Evolutionary conservation across 2,797 vertebrate species (phyloP).

Genomic region (Dromococcyx pavoninus): DNA sequence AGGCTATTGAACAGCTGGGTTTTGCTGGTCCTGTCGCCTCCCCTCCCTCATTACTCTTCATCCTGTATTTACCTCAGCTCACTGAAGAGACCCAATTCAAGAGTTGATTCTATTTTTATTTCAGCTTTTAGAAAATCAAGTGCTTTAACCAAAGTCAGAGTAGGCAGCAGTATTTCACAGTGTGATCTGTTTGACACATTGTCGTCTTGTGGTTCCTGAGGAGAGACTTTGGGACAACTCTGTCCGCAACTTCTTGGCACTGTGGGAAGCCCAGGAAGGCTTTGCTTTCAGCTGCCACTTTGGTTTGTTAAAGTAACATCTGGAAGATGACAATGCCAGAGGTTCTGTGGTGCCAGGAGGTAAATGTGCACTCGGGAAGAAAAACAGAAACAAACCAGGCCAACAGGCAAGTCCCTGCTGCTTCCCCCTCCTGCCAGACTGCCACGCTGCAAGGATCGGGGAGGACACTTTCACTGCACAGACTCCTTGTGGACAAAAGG

Average conservation of each 20-base stretch:
- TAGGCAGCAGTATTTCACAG: not conserved
- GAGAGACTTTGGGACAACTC: not conserved
- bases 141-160: not conserved
- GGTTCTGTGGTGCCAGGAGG: not conserved
- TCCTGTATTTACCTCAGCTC: not conserved
- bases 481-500: not conserved
- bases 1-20: not conserved
- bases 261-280: not conserved
- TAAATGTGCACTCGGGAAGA: not conserved
- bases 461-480: not conserved
- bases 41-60: not conserved
- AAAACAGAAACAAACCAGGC: not conserved
- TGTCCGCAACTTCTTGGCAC: fast-evolving
- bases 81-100: not conserved
- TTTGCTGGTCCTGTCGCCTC: not conserved
- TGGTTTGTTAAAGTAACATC: not conserved
- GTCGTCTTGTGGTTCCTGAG: not conserved
- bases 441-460: not conserved
- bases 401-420: not conserved
- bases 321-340: not conserved
- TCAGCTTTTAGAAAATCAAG: not conserved
- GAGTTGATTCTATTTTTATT: slow-evolving; percentile 37
- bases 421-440: not conserved
- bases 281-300: not conserved
- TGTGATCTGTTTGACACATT: not conserved